Conservation (phyloP, 2,797 vertebrate genomes). For the Cetoscarus ocellatus region DNA sequence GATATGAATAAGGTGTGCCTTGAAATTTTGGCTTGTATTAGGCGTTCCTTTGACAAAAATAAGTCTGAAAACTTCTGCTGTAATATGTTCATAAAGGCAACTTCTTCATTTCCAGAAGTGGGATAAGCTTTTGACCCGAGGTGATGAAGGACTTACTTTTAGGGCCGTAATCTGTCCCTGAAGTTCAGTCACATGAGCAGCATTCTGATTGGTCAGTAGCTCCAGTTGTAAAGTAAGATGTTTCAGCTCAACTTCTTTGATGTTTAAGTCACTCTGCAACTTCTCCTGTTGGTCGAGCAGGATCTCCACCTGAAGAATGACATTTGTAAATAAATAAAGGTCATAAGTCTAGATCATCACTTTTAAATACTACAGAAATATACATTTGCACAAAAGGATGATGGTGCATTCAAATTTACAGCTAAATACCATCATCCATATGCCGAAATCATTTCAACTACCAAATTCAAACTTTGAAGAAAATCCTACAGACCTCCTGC, state of each 20-base stretch:
- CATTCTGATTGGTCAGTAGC: slow-evolving; percentile 74
- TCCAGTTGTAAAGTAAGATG: slow-evolving; percentile 88
- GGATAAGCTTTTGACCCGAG: not conserved
- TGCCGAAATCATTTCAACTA: not conserved
- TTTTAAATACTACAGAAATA: not conserved
- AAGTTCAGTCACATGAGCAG: slow-evolving; percentile 73
- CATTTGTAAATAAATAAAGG: slow-evolving; percentile 1
- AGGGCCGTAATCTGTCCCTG: slow-evolving; percentile 79
- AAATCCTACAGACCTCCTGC: slow-evolving; percentile 82
- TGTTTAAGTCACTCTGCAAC: slow-evolving; percentile 83
- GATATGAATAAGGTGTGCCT: too few species aligned
- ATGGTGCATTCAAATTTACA: slow-evolving; percentile 16
- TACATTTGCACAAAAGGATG: slow-evolving; percentile 35
- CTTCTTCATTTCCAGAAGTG: too few species aligned
- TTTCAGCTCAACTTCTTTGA: slow-evolving; percentile 86
- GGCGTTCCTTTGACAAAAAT: too few species aligned
- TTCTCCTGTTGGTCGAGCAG: slow-evolving; percentile 85
- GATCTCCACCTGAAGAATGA: slow-evolving; percentile 80
- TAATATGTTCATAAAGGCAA: too few species aligned
- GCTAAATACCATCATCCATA: not conserved
- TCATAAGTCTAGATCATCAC: too few species aligned
- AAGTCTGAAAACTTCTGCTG: too few species aligned
- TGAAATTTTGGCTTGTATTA: too few species aligned
- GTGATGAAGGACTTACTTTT: slow-evolving; percentile 57
- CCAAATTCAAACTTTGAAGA: slow-evolving; percentile 7